phyloP scores from a whole-genome alignment of 2,797 vertebrate genomes.

The Gallinago nigripennis region DNA sequence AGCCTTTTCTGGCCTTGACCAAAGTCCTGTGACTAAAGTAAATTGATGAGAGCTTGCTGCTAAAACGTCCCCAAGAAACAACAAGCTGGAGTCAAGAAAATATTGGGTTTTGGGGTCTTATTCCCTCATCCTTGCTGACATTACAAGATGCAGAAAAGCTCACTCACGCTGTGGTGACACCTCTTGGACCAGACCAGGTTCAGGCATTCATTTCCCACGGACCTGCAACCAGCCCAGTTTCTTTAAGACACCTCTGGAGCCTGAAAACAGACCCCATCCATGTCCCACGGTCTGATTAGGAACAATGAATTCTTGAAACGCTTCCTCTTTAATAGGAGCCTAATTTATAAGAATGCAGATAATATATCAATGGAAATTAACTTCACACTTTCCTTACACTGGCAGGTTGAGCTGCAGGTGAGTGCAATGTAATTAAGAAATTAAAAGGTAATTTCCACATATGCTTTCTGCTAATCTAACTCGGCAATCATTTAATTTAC shows the following conservation, averaged over 20 bases:
- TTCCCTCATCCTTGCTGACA: neutral
- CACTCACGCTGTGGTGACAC: neutral
- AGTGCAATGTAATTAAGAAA: conserved; percentile 79
- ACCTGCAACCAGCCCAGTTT: neutral
- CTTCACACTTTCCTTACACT: conserved; percentile 51
- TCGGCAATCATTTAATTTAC: conserved; percentile 71
- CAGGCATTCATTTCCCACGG: neutral
- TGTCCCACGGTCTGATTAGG: neutral
- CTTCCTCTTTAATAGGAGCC: conserved; percentile 23
- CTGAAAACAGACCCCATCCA: neutral
- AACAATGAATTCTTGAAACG: neutral
- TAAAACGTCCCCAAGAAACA: neutral
- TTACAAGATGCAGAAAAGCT: neutral
- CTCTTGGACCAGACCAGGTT: neutral
- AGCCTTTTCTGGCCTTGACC: neutral
- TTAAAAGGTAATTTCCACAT: conserved; percentile 81
- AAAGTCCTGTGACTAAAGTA: neutral
- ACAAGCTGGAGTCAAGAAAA: neutral
- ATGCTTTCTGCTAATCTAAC: conserved; percentile 67
- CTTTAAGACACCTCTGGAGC: neutral
- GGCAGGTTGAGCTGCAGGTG: conserved; percentile 75
- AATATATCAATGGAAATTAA: conserved; percentile 64
- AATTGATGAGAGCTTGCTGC: neutral
- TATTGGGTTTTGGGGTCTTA: neutral
- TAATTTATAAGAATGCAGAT: conserved; percentile 63